Evolutionary conservation across 2,113 vertebrate genomes (phyloP).

Genomic region (Nothoprocta perdicaria): DNA sequence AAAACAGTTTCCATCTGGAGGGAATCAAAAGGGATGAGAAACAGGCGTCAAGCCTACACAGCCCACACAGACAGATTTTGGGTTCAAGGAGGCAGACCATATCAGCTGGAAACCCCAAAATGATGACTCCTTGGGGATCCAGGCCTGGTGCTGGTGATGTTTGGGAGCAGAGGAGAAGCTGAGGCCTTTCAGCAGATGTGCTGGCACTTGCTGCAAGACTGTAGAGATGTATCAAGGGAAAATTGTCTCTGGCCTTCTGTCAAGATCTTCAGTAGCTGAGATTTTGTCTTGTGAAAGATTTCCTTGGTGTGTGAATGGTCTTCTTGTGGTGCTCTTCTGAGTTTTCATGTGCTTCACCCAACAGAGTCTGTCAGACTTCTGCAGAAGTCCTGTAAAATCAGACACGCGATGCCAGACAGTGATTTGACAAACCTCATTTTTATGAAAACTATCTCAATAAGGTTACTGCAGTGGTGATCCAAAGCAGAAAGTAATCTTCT

Average conservation of each 20-base stretch:
- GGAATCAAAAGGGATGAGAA: slow-evolving; percentile 52
- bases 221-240: not conserved
- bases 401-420: not conserved
- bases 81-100: not conserved
- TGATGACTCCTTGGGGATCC: not conserved
- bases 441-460: slow-evolving; percentile 53
- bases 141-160: not conserved
- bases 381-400: not conserved
- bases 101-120: not conserved
- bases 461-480: not conserved
- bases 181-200: slow-evolving; percentile 37
- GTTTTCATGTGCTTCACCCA: not conserved
- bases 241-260: not conserved
- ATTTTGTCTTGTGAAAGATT: not conserved
- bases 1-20: slow-evolving; percentile 55
- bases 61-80: slow-evolving; percentile 39
- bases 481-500: slow-evolving; percentile 49
- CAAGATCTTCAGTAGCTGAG: not conserved
- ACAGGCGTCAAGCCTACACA: not conserved
- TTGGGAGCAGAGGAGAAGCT: not conserved
- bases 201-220: not conserved
- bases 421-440: slow-evolving; percentile 30
- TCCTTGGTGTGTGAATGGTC: not conserved
- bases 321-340: not conserved
- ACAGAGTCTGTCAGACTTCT: not conserved